Evolutionary conservation across 2,113 vertebrate species (phyloP), one percentile per base, ranked within the genome.

Genomic region (Echinops telfairi): DNA sequence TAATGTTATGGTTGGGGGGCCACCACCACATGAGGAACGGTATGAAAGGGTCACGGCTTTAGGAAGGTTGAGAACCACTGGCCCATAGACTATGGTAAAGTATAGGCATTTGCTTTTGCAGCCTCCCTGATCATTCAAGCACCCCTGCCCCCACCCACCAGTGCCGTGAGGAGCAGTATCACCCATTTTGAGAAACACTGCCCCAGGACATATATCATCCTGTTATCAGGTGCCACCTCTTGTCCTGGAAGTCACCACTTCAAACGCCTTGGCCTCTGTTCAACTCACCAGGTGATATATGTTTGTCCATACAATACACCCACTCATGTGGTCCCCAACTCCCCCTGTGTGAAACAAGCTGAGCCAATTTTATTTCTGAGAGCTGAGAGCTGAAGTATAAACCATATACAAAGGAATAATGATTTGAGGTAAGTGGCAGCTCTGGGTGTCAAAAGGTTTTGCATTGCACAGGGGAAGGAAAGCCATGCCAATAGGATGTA

Each of bases 131-230:
- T 53, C 47, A 53, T 53, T 14, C 47, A 53, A 53, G 47, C 47
- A 53, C 47, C 47, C 10, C 47, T 53, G 47, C 9, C 47, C 47
- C 47, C 47, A 53, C 47, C 47, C 9, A 53, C 47, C 47, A 2
- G 9, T 14, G 10, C 47, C 12, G 2, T 9, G 10, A 53, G 47
- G 47, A 11, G 47, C 5, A 53, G 47, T 53, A 53, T 53, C 47
- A 53, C 47, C 47, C 47, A 10, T 53, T 53, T 53, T 53, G 47
- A 53, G 47, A 53, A 53, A 53, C 47, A 53, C 47, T 43, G 60
- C 57, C 14, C 0, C n/a, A 33, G 0, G 17, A 43, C 20, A 31
- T 1, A 27, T 0, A 6, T 25, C 8, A 33, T 31, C n/a, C 4
- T 60, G 60, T 4, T 23, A n/a, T 15, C 1, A 0, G n/a, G 25